A percentile compares a stretch with the other conserved stretches of the same genome.
phyloP scores from a whole-genome alignment of 1,140 invertebrate species.

The Drosophila gunungcola region DNA sequence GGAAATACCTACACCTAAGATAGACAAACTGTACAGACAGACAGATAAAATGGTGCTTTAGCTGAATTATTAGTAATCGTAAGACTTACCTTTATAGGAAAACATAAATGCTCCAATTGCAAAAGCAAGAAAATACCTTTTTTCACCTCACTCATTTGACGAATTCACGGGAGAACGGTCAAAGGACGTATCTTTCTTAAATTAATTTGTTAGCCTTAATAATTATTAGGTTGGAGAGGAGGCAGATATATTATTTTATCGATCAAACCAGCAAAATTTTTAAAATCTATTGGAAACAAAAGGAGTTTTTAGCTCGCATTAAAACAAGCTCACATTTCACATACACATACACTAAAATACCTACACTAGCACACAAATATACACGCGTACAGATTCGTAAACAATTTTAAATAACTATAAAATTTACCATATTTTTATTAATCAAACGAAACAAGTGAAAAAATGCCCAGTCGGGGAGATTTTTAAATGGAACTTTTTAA shows the following conservation, averaged over 20 bases:
- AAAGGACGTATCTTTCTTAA: conserved; percentile 38
- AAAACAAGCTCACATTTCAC: conserved; percentile 40
- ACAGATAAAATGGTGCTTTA: conserved; percentile 83
- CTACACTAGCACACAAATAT: conserved; percentile 28
- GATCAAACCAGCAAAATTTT: conserved; percentile 22
- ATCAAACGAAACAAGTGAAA: conserved; percentile 31
- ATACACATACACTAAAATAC: conserved; percentile 29
- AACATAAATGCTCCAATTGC: conserved; percentile 37
- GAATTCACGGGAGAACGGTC: conserved; percentile 2
- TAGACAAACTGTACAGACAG: conserved; percentile 71
- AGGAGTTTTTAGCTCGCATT: conserved; percentile 49
- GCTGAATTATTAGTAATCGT: conserved; percentile 82
- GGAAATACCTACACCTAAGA: conserved; percentile 58
- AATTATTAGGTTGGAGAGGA: conserved; percentile 1
- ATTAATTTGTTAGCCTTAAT: conserved; percentile 45
- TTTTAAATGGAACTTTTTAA: conserved; percentile 72
- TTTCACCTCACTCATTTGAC: conserved; percentile 42
- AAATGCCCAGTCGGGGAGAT: conserved; percentile 18
- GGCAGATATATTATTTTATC: conserved; percentile 25
- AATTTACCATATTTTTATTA: conserved; percentile 57
- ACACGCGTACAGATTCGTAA: conserved; percentile 37
- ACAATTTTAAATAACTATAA: conserved; percentile 61
- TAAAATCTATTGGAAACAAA: conserved; percentile 33
- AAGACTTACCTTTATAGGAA: conserved; percentile 59
- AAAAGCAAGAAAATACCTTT: conserved; percentile 32